These are phyloP conservation scores for Biston stratarius DNA, from an alignment of 2,888 invertebrate species.

Conservation along the genomic window DNA sequence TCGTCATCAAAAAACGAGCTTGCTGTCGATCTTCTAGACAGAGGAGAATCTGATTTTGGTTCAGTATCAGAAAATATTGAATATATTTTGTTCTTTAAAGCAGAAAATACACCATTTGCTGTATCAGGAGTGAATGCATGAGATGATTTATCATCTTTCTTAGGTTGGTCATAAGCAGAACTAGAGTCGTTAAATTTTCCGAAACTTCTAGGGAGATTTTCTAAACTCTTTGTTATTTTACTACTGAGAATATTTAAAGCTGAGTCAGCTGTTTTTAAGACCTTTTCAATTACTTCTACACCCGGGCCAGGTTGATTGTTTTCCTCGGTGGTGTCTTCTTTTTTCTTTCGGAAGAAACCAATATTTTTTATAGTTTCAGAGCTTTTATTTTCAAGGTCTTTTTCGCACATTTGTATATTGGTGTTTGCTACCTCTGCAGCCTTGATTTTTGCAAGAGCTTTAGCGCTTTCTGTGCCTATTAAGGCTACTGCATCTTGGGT, in stretches of 20 bases:
- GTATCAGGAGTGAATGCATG: slow-evolving; percentile 18
- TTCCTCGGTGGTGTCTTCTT: slow-evolving; percentile 8
- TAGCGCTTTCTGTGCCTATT: slow-evolving; percentile 55
- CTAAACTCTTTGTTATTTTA: slow-evolving; percentile 32
- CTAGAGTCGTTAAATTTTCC: slow-evolving; percentile 44
- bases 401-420: slow-evolving; percentile 21
- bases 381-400: slow-evolving; percentile 33
- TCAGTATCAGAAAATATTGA: slow-evolving; percentile 57
- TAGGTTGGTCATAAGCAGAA: slow-evolving; percentile 51
- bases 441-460: slow-evolving; percentile 49
- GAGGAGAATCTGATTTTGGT: background rate
- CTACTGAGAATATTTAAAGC: slow-evolving; percentile 49
- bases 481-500: slow-evolving; percentile 61
- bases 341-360: slow-evolving; percentile 36
- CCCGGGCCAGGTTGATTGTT: background rate
- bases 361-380: slow-evolving; percentile 38
- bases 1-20: background rate
- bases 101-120: slow-evolving; percentile 51
- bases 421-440: slow-evolving; percentile 42
- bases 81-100: slow-evolving; percentile 57
- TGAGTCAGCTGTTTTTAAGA: slow-evolving; percentile 55
- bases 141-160: slow-evolving; percentile 34
- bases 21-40: slow-evolving; percentile 1
- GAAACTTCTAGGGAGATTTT: slow-evolving; percentile 37
- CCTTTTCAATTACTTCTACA: slow-evolving; percentile 27